Base-by-base conservation (phyloP, 2,888 invertebrate genomes). In the Diarsia dahlii region DNA sequence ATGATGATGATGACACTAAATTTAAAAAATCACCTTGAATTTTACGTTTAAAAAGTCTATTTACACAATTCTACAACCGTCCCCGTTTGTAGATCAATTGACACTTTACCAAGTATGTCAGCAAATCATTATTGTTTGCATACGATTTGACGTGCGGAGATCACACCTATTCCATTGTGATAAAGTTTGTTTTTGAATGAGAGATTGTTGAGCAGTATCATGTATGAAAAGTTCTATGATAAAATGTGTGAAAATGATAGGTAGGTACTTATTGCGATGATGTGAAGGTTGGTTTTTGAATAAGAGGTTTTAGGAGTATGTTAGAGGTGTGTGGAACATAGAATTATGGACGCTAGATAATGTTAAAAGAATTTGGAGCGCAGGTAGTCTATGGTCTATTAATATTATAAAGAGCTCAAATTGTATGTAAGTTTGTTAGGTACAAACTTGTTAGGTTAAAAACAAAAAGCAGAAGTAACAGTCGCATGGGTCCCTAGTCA, bases 81-180 rank as follows among this genome's bases (percentile, higher is more conserved):
- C 28, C 54, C 12, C 39, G 66, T 82, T 73, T 71, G 70, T 56
- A 46, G 66, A 67, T 46, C 73, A 82, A 81, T 81, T 81, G 79
- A 52, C 81, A 73, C 72, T 67, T 72, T 0, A 58, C 15, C 15
- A 64, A 60, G 70, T 78, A 58, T 81, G 79, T 67, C 79, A 60
- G 73, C 34, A 68, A 78, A 76, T 50, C 66, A 58, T 71, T 13
- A 54, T 66, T 65, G 48, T 68, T 67, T 58, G 56, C 62, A 39
- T 23, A 52, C 2, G 28, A 1, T 3, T 23, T 73, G 28, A 10
- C 18, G 0, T 18, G 13, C 1, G 9, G 71, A 23, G 58, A n/a
- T 67, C 0, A 3, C 13, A 0, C 12, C 34, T 70, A 54, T 70
- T 6, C 0, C 45, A 0, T 0, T 9, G 1, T 0, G 0, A 0